Evolutionary conservation across 2,113 vertebrate species (phyloP).

Genomic region (Upupa epops): DNA sequence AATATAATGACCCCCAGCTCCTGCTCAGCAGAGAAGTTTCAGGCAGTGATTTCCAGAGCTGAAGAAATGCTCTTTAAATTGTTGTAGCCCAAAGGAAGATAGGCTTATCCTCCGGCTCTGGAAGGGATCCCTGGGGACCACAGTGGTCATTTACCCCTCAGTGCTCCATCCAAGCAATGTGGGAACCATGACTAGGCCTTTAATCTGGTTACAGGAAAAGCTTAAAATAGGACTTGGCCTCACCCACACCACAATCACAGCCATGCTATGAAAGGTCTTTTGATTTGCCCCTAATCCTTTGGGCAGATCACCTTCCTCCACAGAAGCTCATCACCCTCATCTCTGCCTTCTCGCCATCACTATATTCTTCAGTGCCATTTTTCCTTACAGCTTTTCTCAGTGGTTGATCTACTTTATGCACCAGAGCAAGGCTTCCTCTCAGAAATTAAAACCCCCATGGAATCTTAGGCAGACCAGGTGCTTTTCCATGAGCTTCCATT

Average conservation of each 20-base stretch:
- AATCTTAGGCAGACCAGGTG: not conserved
- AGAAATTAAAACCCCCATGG: not conserved
- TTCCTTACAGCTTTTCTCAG: not conserved
- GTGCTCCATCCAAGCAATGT: not conserved
- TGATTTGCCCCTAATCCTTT: not conserved
- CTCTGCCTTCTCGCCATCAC: not conserved
- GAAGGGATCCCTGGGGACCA: not conserved
- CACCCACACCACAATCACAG: not conserved
- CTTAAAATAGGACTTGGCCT: not conserved
- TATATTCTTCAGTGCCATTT: rapidly evolving
- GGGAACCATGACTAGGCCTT: not conserved
- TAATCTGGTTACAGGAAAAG: not conserved
- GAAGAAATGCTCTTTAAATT: not conserved
- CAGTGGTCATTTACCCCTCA: not conserved
- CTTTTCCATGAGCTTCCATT: not conserved
- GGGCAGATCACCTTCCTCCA: not conserved
- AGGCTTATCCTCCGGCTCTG: not conserved
- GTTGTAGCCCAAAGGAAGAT: not conserved
- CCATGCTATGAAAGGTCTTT: not conserved
- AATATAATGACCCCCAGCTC: no score
- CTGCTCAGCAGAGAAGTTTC: not conserved
- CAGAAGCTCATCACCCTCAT: not conserved
- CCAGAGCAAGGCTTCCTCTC: not conserved
- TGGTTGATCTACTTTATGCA: not conserved
- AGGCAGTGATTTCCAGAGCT: not conserved